Evolutionary conservation across 2,888 invertebrate genomes (phyloP), one percentile per base, ranked within the genome.

Genomic region (Tachina lurida): DNA sequence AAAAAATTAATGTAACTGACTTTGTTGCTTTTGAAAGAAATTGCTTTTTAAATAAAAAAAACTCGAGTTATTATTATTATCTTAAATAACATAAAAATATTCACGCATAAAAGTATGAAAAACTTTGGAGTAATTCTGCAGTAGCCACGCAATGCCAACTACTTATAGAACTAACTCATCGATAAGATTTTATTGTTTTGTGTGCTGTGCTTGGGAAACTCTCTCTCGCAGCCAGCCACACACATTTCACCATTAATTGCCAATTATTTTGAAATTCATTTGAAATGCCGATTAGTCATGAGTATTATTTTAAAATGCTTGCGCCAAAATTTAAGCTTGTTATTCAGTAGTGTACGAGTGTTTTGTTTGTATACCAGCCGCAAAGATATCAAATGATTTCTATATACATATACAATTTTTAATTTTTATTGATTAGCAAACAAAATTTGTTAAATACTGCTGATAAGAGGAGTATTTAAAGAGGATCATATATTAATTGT

Each of bases 281-380:
- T 9, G 79, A 86, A 86, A 86, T 60, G 71, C 47, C 83, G 71
- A 79, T 86, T 86, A 86, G 86, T 86, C 86, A 86, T 45, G 19
- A n/a, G 17, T 52, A 62, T 80, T 83, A 86, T 83, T 86, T 86
- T 17, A 67, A 79, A 80, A 49, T 65, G 76, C 76, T 83, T 86
- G 83, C 67, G 75, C 82, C 75, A 82, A 82, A 67, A 45, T 65
- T 60, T 49, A 41, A 15, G 54, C 56, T 56, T 15, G 45, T 70
- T 49, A 45, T 47, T 68, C 41, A 19, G 3, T 73, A 19, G 3
- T 73, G 31, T 31, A 7, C 7, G 31, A 31, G 31, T 31, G 7
- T 54, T 47, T 73, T 63, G 3, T 31, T 62, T n/a, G 56, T 60
- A 5, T n/a, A 52, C n/a, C 65, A 19, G 68, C 70, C 60, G 43